Evolutionary conservation across 2,888 invertebrate species (phyloP), one percentile per base, ranked within the genome.

Genomic region (Pantelozetes paolii): DNA sequence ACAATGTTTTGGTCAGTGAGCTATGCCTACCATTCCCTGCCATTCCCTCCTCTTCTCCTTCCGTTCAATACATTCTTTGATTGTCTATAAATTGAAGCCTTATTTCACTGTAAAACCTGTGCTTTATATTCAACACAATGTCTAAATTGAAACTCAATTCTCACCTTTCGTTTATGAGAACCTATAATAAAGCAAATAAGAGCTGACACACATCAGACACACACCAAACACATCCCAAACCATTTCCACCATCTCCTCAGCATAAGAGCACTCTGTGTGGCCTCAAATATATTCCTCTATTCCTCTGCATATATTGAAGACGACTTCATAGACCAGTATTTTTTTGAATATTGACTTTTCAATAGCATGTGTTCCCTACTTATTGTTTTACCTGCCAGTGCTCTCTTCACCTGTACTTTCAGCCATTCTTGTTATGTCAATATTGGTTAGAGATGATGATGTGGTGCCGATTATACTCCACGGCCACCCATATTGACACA

Each of bases 401-500:
- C 67, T 32, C 59, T 62, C 59, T 54, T 30, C 40, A 67, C 67
- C 67, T 67, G 67, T 67, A n/a, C 67, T 20, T 48, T 62, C 23
- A 11, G 36, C 40, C n/a, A 40, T 67, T 67, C 40, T 40, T 2
- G 20, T 67, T 67, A 67, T 67, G 67, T 67, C 67, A 67, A 67
- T 67, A 67, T 67, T 67, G 26, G 67, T 9, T 67, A 36, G 11
- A 67, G 40, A 67, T 67, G 67, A 67, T 40, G 67, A 64, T 64
- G 57, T 57, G 30, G 57, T 62, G 67, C 67, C 67, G 42, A 67
- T 64, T 67, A 42, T 36, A 36, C 20, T 40, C 6, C 1, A 67
- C 23, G 67, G 67, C 67, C 67, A 67, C 67, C 67, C 67, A 67
- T 67, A 67, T 67, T 67, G 67, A 67, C 40, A 59, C 32, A 30